Conservation (phyloP, 2,113 vertebrate genomes). For the Piprites chloris region DNA sequence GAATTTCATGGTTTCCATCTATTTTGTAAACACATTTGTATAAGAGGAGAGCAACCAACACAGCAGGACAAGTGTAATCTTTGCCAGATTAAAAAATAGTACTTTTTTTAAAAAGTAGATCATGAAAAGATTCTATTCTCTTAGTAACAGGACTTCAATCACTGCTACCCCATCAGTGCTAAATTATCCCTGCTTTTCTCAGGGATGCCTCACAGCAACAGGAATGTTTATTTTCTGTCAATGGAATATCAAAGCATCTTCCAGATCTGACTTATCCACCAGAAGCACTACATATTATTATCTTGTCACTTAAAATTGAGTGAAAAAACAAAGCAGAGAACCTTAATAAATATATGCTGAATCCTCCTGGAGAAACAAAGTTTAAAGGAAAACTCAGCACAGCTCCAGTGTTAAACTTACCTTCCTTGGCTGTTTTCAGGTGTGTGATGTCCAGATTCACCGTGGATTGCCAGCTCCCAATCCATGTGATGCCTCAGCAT, state of each 20-base stretch:
- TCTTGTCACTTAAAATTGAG: slow-evolving; percentile 11
- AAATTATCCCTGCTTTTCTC: background rate
- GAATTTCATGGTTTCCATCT: background rate
- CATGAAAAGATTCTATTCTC: background rate
- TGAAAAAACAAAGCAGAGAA: background rate
- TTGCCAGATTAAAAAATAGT: background rate
- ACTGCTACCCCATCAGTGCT: background rate
- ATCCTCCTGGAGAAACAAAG: slow-evolving; percentile 21
- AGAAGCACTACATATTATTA: background rate
- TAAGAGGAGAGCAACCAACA: background rate
- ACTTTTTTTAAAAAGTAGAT: background rate
- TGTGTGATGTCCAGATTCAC: slow-evolving; percentile 69
- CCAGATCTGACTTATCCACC: slow-evolving; percentile 4
- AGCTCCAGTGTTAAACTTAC: slow-evolving; percentile 41
- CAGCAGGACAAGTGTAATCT: background rate
- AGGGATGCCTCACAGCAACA: background rate
- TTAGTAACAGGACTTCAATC: background rate
- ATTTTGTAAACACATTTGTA: background rate
- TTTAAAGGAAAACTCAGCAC: slow-evolving; percentile 50
- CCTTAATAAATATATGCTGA: slow-evolving; percentile 26
- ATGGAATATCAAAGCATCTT: background rate
- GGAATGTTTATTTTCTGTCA: background rate
- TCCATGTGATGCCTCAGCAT: slow-evolving; percentile 53
- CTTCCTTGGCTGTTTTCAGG: slow-evolving; percentile 51
- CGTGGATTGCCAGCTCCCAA: slow-evolving; percentile 64